Evolutionary conservation across 2,888 invertebrate species (phyloP).

Genomic region (Mactromeris polynyma): DNA sequence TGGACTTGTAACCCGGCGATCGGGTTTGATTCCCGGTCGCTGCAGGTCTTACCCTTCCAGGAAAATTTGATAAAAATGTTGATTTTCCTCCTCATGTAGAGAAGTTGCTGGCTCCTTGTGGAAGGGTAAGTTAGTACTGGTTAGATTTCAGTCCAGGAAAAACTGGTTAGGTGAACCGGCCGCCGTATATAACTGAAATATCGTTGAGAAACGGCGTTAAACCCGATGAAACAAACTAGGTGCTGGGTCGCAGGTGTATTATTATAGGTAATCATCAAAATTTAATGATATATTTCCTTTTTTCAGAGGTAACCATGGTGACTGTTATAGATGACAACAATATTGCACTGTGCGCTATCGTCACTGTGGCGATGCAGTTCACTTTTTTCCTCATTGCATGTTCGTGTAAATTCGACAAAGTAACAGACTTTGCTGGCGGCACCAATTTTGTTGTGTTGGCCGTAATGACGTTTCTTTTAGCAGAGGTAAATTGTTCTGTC

Average conservation of each 20-base stretch:
- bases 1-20: no score
- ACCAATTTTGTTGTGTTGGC: slow-evolving; percentile 97
- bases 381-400: slow-evolving; percentile 94
- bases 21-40: no score
- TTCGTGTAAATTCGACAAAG: slow-evolving; percentile 94
- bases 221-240: no score
- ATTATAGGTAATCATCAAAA: not conserved
- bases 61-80: no score
- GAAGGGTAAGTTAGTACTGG: no score
- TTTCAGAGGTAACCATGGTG: slow-evolving; percentile 47
- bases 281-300: not conserved
- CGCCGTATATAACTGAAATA: no score
- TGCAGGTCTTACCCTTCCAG: no score
- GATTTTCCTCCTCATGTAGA: no score
- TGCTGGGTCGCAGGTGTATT: not conserved
- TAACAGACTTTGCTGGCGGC: slow-evolving; percentile 97
- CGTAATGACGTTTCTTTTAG: slow-evolving; percentile 94
- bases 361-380: slow-evolving; percentile 89
- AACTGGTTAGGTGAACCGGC: no score
- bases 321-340: slow-evolving; percentile 75
- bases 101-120: no score
- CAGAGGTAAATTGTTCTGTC: slow-evolving; percentile 89
- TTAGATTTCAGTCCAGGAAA: no score
- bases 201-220: no score
- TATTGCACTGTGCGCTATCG: slow-evolving; percentile 82